phyloP scores from a whole-genome alignment of 2,888 invertebrate genomes.

The Crossocerus cetratus region DNA sequence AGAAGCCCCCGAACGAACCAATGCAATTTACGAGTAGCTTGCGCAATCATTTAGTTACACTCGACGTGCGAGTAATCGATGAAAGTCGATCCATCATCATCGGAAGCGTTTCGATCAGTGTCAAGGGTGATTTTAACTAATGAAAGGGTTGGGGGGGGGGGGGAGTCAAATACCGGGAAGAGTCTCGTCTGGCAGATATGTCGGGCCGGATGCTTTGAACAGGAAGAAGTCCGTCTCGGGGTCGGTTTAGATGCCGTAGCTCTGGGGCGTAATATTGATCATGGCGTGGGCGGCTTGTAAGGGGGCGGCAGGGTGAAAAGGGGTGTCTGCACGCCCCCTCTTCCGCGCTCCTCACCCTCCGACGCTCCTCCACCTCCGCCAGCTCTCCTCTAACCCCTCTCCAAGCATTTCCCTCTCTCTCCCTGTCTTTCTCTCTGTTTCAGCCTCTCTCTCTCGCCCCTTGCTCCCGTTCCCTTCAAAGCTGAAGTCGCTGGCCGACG shows the following conservation, averaged over 20 bases:
- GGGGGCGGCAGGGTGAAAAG: conserved; percentile 36
- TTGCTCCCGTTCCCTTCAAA: conserved; percentile 41
- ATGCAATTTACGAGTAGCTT: too few relatives aligned
- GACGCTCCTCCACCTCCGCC: conserved; percentile 49
- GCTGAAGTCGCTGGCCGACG: conserved; percentile 46
- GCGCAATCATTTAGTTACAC: too few relatives aligned
- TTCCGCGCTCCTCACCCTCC: conserved; percentile 41
- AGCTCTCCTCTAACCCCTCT: conserved; percentile 45
- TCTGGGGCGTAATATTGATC: conserved; percentile 76
- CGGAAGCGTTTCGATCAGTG: too few relatives aligned
- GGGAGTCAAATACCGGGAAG: neutral
- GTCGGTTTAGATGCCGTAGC: conserved; percentile 73
- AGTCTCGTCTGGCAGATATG: conserved; percentile 31
- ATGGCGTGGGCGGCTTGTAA: conserved; percentile 66
- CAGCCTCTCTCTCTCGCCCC: conserved; percentile 45
- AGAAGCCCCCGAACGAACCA: too few relatives aligned
- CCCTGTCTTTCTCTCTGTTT: conserved; percentile 51
- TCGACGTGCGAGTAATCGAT: too few relatives aligned
- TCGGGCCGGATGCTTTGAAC: conserved; percentile 53
- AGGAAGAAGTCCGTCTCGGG: conserved; percentile 74
- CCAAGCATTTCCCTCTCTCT: conserved; percentile 43
- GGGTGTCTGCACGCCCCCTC: conserved; percentile 73
- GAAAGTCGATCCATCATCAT: too few relatives aligned
- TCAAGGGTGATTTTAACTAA: too few relatives aligned
- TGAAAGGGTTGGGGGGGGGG: too few relatives aligned